Percentiles rank a stretch among this genome's conserved stretches.
Evolutionary conservation across 2,797 vertebrate species (phyloP).

Genomic region (Sebastes taczanowskii): DNA sequence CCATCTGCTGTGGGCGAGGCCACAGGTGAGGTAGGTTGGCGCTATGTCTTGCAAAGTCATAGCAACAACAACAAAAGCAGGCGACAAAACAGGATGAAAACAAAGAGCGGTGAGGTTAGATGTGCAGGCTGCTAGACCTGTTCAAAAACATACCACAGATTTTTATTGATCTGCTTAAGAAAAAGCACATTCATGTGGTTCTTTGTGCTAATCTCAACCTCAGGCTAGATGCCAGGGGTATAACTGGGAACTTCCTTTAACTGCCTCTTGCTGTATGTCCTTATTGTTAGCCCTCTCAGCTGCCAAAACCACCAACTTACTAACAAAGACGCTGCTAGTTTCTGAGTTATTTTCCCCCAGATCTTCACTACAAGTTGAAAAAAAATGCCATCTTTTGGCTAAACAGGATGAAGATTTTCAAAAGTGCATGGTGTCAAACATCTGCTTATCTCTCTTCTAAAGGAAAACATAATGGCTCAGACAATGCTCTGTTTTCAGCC

Average conservation of each 20-base stretch:
- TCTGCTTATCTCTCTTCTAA: neutral
- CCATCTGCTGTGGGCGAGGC: conserved; percentile 41
- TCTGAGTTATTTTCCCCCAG: neutral
- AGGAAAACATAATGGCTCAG: neutral
- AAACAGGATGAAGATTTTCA: too few species aligned
- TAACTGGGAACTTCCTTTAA: neutral
- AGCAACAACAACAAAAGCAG: conserved; percentile 17
- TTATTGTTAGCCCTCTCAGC: neutral
- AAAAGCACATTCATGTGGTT: neutral
- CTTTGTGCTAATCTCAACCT: neutral
- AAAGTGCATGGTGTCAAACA: neutral
- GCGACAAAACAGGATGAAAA: neutral
- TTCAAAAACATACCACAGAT: neutral
- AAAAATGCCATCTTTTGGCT: neutral
- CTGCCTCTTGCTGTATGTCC: neutral
- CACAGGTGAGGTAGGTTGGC: neutral
- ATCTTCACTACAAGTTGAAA: neutral
- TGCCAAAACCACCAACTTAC: neutral
- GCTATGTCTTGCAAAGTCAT: neutral
- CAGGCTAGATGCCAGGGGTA: neutral
- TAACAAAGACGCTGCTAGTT: neutral
- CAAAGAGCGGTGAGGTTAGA: neutral
- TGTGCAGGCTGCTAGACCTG: neutral
- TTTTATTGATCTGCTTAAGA: neutral
- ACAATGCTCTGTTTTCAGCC: neutral